Evolutionary conservation across 2,797 vertebrate genomes (phyloP).

Genomic region (Oryzias dopingdopingensis): DNA sequence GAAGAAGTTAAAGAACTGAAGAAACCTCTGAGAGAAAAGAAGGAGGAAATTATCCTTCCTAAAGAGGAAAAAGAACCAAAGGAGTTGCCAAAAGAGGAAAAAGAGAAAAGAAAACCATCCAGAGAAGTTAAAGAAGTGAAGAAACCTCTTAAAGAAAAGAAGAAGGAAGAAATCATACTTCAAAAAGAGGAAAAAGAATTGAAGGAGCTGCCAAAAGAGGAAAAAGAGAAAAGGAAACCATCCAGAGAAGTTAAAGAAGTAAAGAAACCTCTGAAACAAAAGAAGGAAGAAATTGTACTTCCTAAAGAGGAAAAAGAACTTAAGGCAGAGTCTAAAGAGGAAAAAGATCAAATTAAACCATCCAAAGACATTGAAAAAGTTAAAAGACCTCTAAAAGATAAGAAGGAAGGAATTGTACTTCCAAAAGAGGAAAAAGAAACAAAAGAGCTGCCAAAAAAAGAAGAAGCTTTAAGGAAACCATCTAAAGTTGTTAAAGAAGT

Average conservation of each 20-base stretch:
- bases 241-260: neutral
- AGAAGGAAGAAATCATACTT: conserved; percentile 3
- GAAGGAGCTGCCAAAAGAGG: neutral
- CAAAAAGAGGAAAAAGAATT: neutral
- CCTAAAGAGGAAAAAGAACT: neutral
- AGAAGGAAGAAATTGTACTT: neutral
- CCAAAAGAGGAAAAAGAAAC: fast-evolving
- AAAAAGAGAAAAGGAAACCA: neutral
- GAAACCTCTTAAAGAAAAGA: neutral
- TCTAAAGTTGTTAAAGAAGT: fast-evolving
- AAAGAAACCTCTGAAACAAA: neutral
- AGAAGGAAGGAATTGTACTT: neutral
- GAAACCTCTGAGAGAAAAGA: neutral
- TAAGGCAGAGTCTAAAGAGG: neutral
- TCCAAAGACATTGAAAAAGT: neutral
- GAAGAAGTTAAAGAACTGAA: conserved; percentile 10
- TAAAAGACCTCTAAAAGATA: neutral
- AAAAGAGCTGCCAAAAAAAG: neutral
- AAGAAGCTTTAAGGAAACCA: fast-evolving
- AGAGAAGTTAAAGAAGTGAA: fast-evolving
- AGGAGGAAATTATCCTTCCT: fast-evolving
- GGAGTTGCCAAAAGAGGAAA: neutral
- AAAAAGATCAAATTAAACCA: neutral
- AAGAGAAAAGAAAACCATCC: fast-evolving
- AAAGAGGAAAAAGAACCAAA: neutral